Base-by-base conservation (phyloP, 2,888 invertebrate genomes). In the Oxyscelio sp. region DNA sequence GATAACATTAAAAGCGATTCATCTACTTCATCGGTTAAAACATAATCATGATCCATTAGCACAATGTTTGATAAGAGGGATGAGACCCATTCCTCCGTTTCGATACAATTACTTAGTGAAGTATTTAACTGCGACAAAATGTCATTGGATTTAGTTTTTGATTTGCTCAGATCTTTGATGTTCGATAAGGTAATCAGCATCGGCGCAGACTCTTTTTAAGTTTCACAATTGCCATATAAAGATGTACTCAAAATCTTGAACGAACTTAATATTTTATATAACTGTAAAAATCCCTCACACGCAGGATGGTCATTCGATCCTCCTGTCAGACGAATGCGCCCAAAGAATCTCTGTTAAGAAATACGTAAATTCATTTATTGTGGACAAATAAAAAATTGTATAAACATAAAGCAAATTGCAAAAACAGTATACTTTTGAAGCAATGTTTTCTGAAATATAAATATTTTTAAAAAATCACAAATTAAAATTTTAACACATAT, bases 101-200 rank as follows among this genome's bases (percentile, higher is more conserved):
- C 61, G 15, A 54, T 63, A 21, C 52, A 59, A 61, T 73, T 73
- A 8, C 11, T 24, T 1, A 73, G 6, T 34, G 40, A 15, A 52
- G 11, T 11, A 0, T 61, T 61, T 52, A 73, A 73, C 15, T 40
- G 6, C 8, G 45, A 54, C 17, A 74, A 65, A 74, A 63, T 65
- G n/a, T 65, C 56, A 56, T 22, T 31, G 15, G 17, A 1, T 21
- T 48, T 40, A 31, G 1, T 45, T 27, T 58, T 22, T 8, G 65
- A 48, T 24, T 56, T 75, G 15, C 17, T 6, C n/a, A 75, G 6
- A 75, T 66, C 58, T 75, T 58, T 65, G 0, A 75, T 45, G 11
- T 38, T 15, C 6, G 21, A 1, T 5, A 66, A 50, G 13, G 65
- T 65, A 38, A 54, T 17, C 19, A 54, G n/a, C 4, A 3, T 34